These are phyloP conservation scores for Hydropsyche betteni DNA, from an alignment of 2,888 invertebrate species.

Conservation along the genomic window DNA sequence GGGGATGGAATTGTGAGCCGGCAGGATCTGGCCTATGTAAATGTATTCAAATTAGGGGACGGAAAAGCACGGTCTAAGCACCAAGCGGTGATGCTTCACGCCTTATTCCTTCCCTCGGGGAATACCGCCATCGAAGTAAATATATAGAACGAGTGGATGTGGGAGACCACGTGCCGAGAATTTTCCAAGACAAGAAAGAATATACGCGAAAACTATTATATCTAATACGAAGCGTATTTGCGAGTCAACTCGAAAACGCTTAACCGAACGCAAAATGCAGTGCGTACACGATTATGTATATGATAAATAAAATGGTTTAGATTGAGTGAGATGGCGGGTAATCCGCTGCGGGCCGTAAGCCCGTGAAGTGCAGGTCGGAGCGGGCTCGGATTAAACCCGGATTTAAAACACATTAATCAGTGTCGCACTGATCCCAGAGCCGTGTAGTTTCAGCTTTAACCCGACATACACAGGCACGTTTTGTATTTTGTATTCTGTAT, in stretches of 20 bases:
- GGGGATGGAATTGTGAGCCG: slow-evolving; percentile 42
- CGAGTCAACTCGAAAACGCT: too few relatives aligned
- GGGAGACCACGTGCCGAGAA: background rate
- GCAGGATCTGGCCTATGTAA: slow-evolving; percentile 44
- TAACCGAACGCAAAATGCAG: too few relatives aligned
- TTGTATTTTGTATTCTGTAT: slow-evolving; percentile 3
- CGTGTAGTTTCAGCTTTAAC: slow-evolving; percentile 58
- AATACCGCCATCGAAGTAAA: slow-evolving; percentile 31
- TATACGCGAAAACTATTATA: background rate
- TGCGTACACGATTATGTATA: too few relatives aligned
- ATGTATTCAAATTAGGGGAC: slow-evolving; percentile 44
- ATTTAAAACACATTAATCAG: slow-evolving; percentile 78
- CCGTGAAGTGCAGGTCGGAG: slow-evolving; percentile 42
- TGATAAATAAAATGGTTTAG: background rate
- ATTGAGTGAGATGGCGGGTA: slow-evolving; percentile 7
- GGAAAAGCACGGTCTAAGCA: slow-evolving; percentile 41
- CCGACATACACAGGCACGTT: slow-evolving; percentile 40
- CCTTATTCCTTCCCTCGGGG: slow-evolving; percentile 38
- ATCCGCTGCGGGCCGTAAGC: slow-evolving; percentile 33
- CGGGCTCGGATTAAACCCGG: slow-evolving; percentile 67
- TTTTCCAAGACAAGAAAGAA: background rate
- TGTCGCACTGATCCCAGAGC: slow-evolving; percentile 64
- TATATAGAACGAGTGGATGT: slow-evolving; percentile 34
- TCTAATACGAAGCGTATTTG: too few relatives aligned
- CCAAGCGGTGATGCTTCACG: slow-evolving; percentile 41